Base-by-base conservation (phyloP, 2,888 invertebrate species). In the Tinea pellionella region DNA sequence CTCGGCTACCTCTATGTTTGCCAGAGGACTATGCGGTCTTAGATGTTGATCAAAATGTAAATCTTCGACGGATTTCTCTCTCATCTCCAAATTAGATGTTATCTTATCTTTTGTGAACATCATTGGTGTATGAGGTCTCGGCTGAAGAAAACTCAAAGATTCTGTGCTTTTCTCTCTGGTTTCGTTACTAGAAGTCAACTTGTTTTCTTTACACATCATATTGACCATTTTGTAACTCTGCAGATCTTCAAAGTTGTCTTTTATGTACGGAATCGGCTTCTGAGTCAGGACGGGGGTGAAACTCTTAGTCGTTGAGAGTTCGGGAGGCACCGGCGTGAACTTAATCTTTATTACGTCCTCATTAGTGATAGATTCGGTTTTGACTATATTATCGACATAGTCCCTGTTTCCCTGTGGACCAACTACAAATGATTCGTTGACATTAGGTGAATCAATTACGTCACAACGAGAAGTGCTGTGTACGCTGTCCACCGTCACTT, bases 161-260 rank as follows among this genome's bases (percentile, higher is more conserved):
- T 59, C 59, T 11, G 19, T n/a, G 11, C n/a, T 42, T n/a, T 32
- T 32, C 13, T 59, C 59, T 16, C 42, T 16, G 18, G 41, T 15
- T 13, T 30, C 37, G 15, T 60, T 63, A 59, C 72, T 66, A 32
- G 65, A 66, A 62, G 75, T 74, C 47, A 72, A 68, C 61, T 72
- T 64, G 60, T 76, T 75, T 63, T 78, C 80, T 65, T 80, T 83
- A 62, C 73, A 75, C 19, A 87, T 61, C 7, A 80, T 79, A 65
- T 75, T 85, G n/a, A 87, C 86, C 61, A 87, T 83, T 72, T 83
- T 86, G 66, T 87, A 87, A 65, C 87, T 87, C 60, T 80, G 77
- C 62, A 87, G 74, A 68, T 85, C 86, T 71, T 80, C 79, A 64
- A 72, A 85, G 61, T 80, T 71, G 62, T 86, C 74, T 65, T 73